Evolutionary conservation across 1,140 invertebrate genomes (phyloP), one percentile per base, ranked within the genome.

Genomic region (Hestina assimilis): DNA sequence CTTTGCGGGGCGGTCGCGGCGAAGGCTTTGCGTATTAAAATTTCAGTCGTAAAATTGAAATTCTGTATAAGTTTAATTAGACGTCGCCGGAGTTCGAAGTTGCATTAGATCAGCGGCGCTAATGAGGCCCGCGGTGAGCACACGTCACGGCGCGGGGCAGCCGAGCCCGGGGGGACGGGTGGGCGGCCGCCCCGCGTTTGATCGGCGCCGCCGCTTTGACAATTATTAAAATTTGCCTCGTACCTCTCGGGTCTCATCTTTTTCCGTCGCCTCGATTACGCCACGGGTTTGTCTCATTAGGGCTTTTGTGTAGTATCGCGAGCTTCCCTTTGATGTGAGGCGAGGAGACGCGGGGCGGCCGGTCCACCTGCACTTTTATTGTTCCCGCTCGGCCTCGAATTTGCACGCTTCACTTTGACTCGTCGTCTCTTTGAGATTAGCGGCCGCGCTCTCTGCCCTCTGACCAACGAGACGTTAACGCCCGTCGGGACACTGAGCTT

Each of bases 171-270:
- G 42, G 38, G 51, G 54, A 46, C 45, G 42, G 60, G 62, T 11
- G 57, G 35, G 58, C 52, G 50, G 41, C 23, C 53, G 57, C 70
- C 76, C 68, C 63, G 73, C 81, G 79, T 87, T 86, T 88, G 83
- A 86, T 86, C 83, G 83, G 65, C 70, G 80, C 83, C 82, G 82
- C 83, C 79, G 84, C 84, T 87, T 87, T 87, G 84, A 87, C 84
- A 87, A 86, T 87, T 87, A 87, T 87, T 87, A 87, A 87, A 87
- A 87, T 87, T 86, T 83, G 84, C 84, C 84, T 83, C 82, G 84
- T 85, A 82, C 81, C 78, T 80, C 82, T 77, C 82, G 70, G 75
- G 84, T 75, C 84, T 87, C 84, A 87, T 87, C 84, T 85, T 85
- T 87, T 87, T 83, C 84, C 84, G 81, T 84, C 83, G 84, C 84